Evolutionary conservation across 1,140 invertebrate species (phyloP), one percentile per base, ranked within the genome.

Genomic region (Leguminivora glycinivorella): DNA sequence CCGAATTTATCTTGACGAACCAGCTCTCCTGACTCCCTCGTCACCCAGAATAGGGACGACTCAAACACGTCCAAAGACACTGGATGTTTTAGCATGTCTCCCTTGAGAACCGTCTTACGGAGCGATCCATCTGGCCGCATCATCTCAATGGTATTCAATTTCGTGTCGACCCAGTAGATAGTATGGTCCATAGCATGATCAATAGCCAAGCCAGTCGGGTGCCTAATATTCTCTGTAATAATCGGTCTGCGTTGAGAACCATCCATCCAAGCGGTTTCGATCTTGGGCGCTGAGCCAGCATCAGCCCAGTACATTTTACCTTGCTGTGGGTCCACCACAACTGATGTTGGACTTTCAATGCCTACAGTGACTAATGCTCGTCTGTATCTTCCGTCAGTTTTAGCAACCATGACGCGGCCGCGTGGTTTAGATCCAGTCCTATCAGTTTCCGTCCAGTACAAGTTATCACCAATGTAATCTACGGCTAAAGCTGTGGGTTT

Each of bases 121-220:
- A 96, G 95, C 0, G 93, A 93, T 0, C 98, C 98, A 88, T 99
- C 97, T 56, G 94, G 94, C 68, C 94, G 94, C 91, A 98, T 96
- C 14, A 95, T 95, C 83, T 99, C 98, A 71, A 99, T 99, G 0
- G 95, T 95, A 76, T 98, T 98, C 4, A 98, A 89, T 85, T 99
- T 99, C 0, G 95, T 96, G 87, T 99, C 99, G 0, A 96, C 97
- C 98, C 98, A 99, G 86, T 98, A 99, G 1, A 99, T 92, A 0
- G 96, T 93, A 80, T 98, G 96, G 70, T 96, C 95, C 94, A 97
- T 97, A 0, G 96, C 94, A 78, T 96, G 96, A 85, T 99, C 98
- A 25, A 99, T 95, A 0, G 97, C 94, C 0, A 99, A 82, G 0
- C 97, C 97, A 1, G 96, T 95, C 0, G 98, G 98, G 81, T 96